phyloP scores from a whole-genome alignment of 2,113 vertebrate species.

The Chloropsis hardwickii region DNA sequence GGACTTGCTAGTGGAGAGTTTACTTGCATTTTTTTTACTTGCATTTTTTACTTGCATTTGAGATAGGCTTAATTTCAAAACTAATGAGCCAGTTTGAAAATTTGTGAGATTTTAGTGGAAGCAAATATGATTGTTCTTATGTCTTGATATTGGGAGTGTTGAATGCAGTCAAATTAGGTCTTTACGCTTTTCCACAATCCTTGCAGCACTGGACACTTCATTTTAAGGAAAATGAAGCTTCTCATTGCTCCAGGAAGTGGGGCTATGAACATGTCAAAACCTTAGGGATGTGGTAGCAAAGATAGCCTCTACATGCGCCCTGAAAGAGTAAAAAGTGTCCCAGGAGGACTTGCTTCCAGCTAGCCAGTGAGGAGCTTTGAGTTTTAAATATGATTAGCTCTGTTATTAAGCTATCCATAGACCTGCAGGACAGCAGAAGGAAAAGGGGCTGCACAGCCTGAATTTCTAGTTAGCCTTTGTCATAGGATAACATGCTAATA shows the following conservation, averaged over 20 bases:
- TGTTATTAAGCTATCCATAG: neutral
- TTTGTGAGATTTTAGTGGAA: neutral
- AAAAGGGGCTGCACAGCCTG: neutral
- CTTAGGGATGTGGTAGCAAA: neutral
- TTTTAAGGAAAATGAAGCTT: neutral
- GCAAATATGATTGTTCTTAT: neutral
- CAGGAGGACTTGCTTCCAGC: neutral
- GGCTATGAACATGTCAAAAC: neutral
- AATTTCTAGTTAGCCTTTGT: neutral
- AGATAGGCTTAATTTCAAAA: neutral
- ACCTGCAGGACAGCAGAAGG: neutral
- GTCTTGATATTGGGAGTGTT: neutral
- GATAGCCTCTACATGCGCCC: neutral
- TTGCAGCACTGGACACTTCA: neutral
- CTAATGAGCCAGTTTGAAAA: neutral
- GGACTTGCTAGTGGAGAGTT: too few species aligned
- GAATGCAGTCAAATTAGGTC: neutral
- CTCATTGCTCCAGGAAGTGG: neutral
- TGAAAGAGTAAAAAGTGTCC: neutral
- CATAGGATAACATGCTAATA: neutral
- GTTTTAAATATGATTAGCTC: neutral
- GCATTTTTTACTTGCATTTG: too few species aligned
- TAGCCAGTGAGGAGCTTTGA: neutral
- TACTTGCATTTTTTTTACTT: too few species aligned
- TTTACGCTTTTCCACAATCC: neutral